Base-by-base conservation (phyloP, 30 jellyfish, hydroid and myxozoan genomes). In the Mastigias papua region DNA sequence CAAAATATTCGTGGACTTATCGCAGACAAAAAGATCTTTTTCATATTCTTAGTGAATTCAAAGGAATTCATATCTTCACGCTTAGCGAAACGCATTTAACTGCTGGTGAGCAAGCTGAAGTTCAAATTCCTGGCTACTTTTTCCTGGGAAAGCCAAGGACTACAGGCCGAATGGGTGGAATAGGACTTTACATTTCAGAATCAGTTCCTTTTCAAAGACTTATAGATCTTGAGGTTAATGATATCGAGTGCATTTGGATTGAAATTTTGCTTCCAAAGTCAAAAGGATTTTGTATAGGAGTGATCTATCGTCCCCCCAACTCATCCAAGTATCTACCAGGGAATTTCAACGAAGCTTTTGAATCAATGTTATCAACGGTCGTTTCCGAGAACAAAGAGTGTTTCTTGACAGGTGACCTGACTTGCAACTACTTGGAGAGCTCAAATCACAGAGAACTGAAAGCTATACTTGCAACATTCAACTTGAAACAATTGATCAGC, bases 1-100 rank as follows among this genome's bases (percentile, higher is more conserved):
- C 94, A 85, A 85, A 85, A 85, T 85, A 67, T 73, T 0, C 80
- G 83, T 48, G 94, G 94, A 48, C 81, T 85, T 60, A 48, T 72
- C 16, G 57, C 86, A 35, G 48, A 75, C 73, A 75, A 75, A 46
- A 75, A 46, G 46, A 75, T 75, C 73, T 34, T 35, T 75, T 31
- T 75, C 86, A 75, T 75, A 75, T 75, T 28, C 86, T 75, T 75
- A 76, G 86, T 35, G 86, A 75, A 13, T 75, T 75, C 73, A 75
- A 75, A 75, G 86, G 81, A 75, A 75, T 75, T 28, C 73, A 71
- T 71, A 71, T 71, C 31, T 73, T 71, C 67, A 11, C 83, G 30
- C 83, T 71, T 25, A 71, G 83, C 28, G 86, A 75, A 75, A 75
- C 73, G 5, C 86, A 75, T 46, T 75, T 75, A 76, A 76, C 86